Base-by-base conservation (phyloP, 2,797 vertebrate genomes). In the Rhinogobio ventralis region DNA sequence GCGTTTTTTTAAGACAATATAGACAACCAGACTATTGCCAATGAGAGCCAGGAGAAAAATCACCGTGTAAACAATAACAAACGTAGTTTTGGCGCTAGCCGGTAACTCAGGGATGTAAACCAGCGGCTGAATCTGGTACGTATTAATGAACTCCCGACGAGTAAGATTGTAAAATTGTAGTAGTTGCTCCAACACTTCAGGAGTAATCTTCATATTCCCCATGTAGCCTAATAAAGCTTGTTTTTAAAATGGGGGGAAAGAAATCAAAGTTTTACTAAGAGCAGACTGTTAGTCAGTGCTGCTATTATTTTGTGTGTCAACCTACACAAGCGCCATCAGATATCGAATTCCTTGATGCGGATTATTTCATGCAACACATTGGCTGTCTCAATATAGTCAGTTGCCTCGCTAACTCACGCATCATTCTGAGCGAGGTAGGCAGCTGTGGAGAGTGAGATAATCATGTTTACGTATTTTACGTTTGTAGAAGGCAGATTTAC, bases 21-120 rank as follows among this genome's bases (percentile, higher is more conserved):
- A 96, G 20, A 96, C 93, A 76, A 96, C 95, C 90, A 96, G 88
- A 79, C 93, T 95, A 79, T 96, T 96, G 1, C 96, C 96, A 11
- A 94, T 89, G 30, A 96, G 92, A 45, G 95, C 96, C 86, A 96
- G 89, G 5, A 92, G 83, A 82, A 96, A 96, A 60, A 96, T 96
- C 0, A 95, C 71, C 68, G 90, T 92, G 83, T 96, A 96, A 85
- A 95, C 88, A 46, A 95, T 87, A 8, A 96, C 92, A 77, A 96
- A 96, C 1, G 92, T 92, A 78, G 89, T 92, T 89, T 96, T 95
- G 71, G 94, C 95, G 82, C 90, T 87, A 83, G 90, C 83, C 1
- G 96, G 95, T 67, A 96, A 81, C 92, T 96, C 95, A 5, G 95
- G 95, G 71, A 95, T 91, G 91, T 96, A 96, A 72, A 96, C 95